These are phyloP conservation scores for Acinonyx jubatus DNA, from an alignment of 2,113 vertebrate genomes.

Conservation along the genomic window DNA sequence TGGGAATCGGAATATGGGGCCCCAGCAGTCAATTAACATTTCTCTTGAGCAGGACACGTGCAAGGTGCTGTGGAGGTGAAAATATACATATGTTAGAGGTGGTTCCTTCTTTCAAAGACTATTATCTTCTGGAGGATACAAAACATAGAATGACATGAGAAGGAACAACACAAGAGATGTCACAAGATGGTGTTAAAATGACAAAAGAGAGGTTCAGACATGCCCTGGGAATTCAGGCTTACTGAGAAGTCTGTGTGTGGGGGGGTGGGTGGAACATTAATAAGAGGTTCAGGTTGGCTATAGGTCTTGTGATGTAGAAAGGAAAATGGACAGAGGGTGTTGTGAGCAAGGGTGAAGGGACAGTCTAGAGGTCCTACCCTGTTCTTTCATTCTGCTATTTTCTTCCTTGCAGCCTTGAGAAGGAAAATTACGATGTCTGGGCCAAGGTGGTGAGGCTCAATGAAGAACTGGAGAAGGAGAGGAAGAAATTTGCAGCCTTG, in stretches of 20 bases:
- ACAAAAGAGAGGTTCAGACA: background rate
- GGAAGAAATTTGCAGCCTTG: conserved; percentile 83
- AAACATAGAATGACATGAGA: background rate
- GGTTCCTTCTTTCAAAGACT: background rate
- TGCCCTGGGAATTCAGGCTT: background rate
- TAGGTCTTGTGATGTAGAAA: background rate
- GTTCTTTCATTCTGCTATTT: background rate
- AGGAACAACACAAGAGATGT: background rate
- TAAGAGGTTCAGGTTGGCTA: background rate
- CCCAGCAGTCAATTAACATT: background rate
- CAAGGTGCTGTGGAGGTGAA: background rate
- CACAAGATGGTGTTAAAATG: background rate
- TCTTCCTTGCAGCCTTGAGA: conserved; percentile 87
- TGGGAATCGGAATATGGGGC: background rate
- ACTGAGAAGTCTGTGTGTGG: background rate
- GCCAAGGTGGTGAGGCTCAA: conserved; percentile 89
- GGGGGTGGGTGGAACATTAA: background rate
- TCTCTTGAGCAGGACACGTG: background rate
- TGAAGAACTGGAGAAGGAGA: conserved; percentile 88
- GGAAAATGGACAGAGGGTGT: background rate
- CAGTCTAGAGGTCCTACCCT: background rate
- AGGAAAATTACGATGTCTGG: conserved; percentile 91
- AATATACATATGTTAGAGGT: background rate
- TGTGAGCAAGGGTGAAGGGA: background rate
- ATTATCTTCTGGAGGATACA: background rate